Base-by-base conservation (phyloP, 2,888 invertebrate species). In the Magallana nippona region DNA sequence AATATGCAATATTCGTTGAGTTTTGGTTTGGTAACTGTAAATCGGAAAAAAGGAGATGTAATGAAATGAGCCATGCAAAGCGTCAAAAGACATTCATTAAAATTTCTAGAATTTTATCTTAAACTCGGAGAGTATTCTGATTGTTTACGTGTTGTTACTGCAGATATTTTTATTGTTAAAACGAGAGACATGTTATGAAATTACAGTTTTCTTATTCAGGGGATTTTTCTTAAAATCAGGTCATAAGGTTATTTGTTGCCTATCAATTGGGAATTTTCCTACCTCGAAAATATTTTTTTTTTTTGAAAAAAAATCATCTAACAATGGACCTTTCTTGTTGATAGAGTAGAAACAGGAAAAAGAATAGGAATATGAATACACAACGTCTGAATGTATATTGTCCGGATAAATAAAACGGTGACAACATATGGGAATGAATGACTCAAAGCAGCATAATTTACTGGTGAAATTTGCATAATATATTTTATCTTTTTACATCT, bases 381-480 rank as follows among this genome's bases (percentile, higher is more conserved):
- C 22, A 63, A 71, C 22, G 71, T 71, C 32, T 71, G 71, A 71
- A 71, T 71, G 71, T 13, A 71, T 71, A 15, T 71, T 63, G 63
- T 22, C 13, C 71, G 71, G 32, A 22, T 44, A 71, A 71, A 22
- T 44, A 71, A 71, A 22, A 63, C 32, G 71, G 44, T 71, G 22
- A 71, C 19, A 71, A 71, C 71, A 71, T 8, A 71, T 27, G 32
- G 22, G 71, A 71, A 71, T 71, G 71, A 32, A 71, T 71, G 32
- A 71, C 71, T 71, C 71, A 71, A 13, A 71, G 71, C 71, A 71
- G 71, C 71, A 71, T 71, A 10, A 27, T 71, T 27, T 71, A 71
- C 71, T 71, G 71, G 71, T 71, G 71, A 71, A 71, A 27, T 71
- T 71, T 32, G 71, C 71, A 71, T 71, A 71, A 71, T 71, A 71